Evolutionary conservation across 37 sponge, comb jelly and placozoan species (phyloP), one percentile per base, ranked within the genome.

Genomic region (Agelas oroides): DNA sequence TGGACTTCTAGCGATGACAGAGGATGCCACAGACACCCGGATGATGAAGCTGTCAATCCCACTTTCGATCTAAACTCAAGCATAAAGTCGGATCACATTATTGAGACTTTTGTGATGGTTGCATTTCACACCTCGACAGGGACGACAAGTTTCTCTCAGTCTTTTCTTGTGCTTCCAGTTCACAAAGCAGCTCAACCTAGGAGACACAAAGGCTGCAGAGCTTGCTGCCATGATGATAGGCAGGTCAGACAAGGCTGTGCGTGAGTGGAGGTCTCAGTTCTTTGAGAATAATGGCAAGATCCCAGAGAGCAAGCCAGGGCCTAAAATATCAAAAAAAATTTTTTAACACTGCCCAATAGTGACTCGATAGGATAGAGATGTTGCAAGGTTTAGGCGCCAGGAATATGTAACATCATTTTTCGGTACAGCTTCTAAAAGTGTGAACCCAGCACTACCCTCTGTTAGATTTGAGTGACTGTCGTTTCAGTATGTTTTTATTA

Each of bases 21-120:
- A 69, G 2, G 79, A 89, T 54, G 90, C 73, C 27, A 21, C 73
- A 33, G 90, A 89, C 32, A 83, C 90, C 23, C n/a, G n/a, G 90
- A 89, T 54, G 82, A 88, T 82, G 80, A 79, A 72, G 56, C 46
- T 58, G 54, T 59, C 17, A 82, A 88, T 32, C 78, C 89, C 12
- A 59, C 79, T 6, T 82, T 83, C 63, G 79, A 83, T 34, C 17
- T 82, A 35, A 78, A 81, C 28, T 8, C 35, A 35, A 82, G 71
- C 27, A 27, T 88, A n/a, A 75, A 68, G 27, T 75, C 60, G 27
- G 77, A 75, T 1, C 76, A 87, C 40, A 73, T 65, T 20, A 46
- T 58, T 14, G 83, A 88, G 18, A 23, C 0, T 17, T 81, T n/a
- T n/a, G n/a, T n/a, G n/a, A n/a, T n/a, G 63, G 76, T 19, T 88